Percentiles rank a stretch among this genome's conserved stretches.
Conservation (phyloP, 2,113 vertebrate species). For the Labeo catla region DNA sequence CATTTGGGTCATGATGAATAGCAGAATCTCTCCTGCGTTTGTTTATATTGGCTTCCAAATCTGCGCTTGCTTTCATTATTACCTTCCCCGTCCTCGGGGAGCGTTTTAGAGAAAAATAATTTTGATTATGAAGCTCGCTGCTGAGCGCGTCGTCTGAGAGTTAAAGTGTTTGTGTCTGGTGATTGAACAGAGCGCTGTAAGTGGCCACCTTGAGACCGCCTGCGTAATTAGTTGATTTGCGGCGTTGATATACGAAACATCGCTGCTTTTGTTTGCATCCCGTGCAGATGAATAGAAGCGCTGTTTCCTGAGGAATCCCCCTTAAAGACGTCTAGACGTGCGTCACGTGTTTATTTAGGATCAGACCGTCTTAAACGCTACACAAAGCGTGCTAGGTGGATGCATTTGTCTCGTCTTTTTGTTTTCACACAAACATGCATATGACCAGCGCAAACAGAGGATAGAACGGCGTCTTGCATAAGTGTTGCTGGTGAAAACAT, state of each 20-base stretch:
- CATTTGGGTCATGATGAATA: slow-evolving; percentile 44
- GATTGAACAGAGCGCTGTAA: slow-evolving; percentile 28
- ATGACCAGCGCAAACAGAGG: background rate
- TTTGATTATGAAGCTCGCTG: slow-evolving; percentile 50
- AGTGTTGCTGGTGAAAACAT: background rate
- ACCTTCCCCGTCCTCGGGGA: slow-evolving; percentile 41
- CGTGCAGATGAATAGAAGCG: background rate
- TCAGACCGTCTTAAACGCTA: background rate
- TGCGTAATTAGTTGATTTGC: slow-evolving; percentile 45
- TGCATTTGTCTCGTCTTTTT: background rate
- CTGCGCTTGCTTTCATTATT: slow-evolving; percentile 50
- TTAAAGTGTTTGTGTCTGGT: slow-evolving; percentile 35
- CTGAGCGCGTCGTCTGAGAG: slow-evolving; percentile 35
- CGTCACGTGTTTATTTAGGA: background rate
- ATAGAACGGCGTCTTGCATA: background rate
- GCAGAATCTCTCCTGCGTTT: slow-evolving; percentile 39
- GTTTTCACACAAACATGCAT: background rate
- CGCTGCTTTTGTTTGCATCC: background rate
- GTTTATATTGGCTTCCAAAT: slow-evolving; percentile 48
- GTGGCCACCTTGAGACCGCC: slow-evolving; percentile 34
- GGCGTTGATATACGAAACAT: background rate
- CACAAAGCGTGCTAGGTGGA: background rate
- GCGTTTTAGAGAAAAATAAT: slow-evolving; percentile 46
- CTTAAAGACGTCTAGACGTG: background rate
- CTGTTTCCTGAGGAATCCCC: background rate